Percentiles rank a stretch among this genome's conserved stretches.
phyloP scores from a whole-genome alignment of 2,888 invertebrate genomes.

The Megalurothrips usitatus region DNA sequence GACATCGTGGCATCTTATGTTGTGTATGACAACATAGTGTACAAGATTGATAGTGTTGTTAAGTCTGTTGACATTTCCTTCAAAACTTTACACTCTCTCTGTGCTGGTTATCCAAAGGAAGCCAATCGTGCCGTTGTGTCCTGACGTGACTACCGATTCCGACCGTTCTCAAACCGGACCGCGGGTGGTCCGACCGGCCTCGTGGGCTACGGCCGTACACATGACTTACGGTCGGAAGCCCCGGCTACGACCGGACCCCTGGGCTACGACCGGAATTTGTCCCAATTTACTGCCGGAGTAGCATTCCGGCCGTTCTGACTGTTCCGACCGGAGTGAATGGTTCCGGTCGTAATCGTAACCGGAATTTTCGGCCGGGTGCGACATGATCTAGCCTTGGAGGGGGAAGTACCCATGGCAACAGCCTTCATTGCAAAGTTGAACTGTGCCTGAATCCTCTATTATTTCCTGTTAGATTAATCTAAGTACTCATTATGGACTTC shows the following conservation, averaged over 20 bases:
- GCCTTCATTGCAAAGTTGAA: background rate
- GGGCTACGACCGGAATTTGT: no score
- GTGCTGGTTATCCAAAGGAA: background rate
- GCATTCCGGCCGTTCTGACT: no score
- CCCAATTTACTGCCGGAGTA: no score
- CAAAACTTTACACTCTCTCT: background rate
- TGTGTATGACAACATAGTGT: background rate
- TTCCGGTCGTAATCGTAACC: no score
- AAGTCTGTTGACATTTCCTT: background rate
- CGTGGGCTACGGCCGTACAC: no score
- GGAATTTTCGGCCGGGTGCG: background rate
- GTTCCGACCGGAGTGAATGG: no score
- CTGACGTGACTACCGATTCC: no score
- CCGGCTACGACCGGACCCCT: no score
- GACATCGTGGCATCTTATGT: background rate
- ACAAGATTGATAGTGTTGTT: background rate
- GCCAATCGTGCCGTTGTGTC: background rate
- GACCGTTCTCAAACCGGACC: no score
- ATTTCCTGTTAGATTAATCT: background rate
- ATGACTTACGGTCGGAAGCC: no score
- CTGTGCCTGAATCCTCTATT: background rate
- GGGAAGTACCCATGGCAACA: constrained; percentile 4
- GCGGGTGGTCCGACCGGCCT: no score
- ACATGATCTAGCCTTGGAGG: background rate
- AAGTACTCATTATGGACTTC: background rate